Evolutionary conservation across 2,113 vertebrate species (phyloP).

Genomic region (Glaucidium brasilianum): DNA sequence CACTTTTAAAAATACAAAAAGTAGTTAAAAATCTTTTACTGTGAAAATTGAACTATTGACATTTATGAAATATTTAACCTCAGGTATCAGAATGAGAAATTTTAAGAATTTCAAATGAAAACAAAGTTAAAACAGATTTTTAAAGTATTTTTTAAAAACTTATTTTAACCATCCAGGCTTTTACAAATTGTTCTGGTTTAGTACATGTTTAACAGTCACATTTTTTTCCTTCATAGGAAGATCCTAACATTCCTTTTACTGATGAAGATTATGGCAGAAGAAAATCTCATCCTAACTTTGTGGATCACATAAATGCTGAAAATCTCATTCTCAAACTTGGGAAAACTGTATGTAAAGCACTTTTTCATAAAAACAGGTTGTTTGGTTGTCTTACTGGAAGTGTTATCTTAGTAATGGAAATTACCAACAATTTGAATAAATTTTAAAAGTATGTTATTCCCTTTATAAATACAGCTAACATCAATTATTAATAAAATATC

Average conservation of each 20-base stretch:
- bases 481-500: not conserved
- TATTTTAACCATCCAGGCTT: not conserved
- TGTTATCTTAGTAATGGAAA: not conserved
- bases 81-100: not conserved
- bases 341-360: conserved; percentile 79
- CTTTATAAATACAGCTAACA: not conserved
- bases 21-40: not conserved
- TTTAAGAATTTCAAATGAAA: not conserved
- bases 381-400: not conserved
- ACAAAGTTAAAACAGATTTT: not conserved
- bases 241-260: conserved; percentile 78
- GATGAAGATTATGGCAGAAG: conserved; percentile 87
- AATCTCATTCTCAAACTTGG: conserved; percentile 86
- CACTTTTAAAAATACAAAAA: not conserved
- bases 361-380: not conserved
- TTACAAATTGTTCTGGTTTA: not conserved
- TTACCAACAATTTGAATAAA: not conserved
- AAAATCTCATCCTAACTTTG: conserved; percentile 84
- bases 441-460: not conserved
- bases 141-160: not conserved
- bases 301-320: conserved; percentile 82
- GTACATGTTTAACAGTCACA: not conserved
- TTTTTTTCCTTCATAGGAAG: conserved; percentile 72
- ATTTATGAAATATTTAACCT: not conserved
- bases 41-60: not conserved